phyloP scores from a whole-genome alignment of 2,888 invertebrate genomes.

The Cosmorhoe ocellata region DNA sequence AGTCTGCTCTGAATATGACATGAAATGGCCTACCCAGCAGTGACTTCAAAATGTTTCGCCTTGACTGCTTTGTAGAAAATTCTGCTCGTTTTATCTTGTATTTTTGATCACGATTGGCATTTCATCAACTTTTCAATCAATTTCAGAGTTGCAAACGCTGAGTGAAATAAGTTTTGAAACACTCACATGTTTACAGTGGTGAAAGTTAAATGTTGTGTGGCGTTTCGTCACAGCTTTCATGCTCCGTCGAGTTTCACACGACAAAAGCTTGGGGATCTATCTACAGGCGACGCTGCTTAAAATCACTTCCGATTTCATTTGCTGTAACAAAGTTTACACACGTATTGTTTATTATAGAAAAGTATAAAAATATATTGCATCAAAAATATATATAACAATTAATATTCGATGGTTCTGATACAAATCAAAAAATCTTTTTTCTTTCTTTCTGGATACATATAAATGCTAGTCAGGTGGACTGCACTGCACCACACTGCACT shows the following conservation, averaged over 20 bases:
- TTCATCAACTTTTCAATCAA: conserved; percentile 22
- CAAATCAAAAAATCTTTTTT: too few species aligned
- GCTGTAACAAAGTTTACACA: too few species aligned
- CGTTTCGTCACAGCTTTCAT: conserved; percentile 31
- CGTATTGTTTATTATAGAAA: too few species aligned
- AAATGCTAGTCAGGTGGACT: neutral
- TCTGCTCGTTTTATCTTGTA: neutral
- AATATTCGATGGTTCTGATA: too few species aligned
- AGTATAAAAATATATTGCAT: too few species aligned
- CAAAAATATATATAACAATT: too few species aligned
- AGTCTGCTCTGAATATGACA: too few species aligned
- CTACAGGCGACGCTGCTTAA: conserved; percentile 10
- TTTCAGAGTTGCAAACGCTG: conserved; percentile 27
- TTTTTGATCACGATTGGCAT: neutral
- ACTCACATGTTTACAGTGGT: conserved; percentile 28
- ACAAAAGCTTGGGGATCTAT: conserved; percentile 21
- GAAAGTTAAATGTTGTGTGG: conserved; percentile 32
- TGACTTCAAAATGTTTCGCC: neutral
- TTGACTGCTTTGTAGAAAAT: neutral
- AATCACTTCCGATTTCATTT: conserved; percentile 11
- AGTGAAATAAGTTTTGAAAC: conserved; percentile 30
- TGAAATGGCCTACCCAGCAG: too few species aligned
- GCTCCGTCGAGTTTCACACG: conserved; percentile 22
- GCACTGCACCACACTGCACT: conserved; percentile 1
- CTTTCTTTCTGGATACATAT: too few species aligned